phyloP scores from a whole-genome alignment of 2,797 vertebrate genomes.

The Streptopelia turtur region DNA sequence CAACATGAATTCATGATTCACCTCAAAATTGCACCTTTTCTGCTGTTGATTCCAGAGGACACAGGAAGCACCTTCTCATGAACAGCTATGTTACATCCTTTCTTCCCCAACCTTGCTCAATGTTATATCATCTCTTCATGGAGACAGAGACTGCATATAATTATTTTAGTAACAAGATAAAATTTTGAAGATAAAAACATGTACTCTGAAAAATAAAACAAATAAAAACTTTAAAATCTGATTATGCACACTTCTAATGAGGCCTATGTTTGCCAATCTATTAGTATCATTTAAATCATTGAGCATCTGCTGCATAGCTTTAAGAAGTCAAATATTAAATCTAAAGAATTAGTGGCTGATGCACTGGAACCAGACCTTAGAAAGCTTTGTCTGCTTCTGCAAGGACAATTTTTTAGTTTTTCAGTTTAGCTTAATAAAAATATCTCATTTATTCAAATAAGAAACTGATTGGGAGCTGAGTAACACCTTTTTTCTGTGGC shows the following conservation, averaged over 20 bases:
- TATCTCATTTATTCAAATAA: background rate
- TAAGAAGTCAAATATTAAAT: background rate
- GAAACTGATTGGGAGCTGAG: background rate
- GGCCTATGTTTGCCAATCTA: background rate
- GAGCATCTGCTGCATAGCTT: background rate
- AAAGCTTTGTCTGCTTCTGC: background rate
- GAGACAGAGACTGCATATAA: background rate
- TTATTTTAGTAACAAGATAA: background rate
- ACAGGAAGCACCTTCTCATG: background rate
- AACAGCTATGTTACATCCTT: background rate
- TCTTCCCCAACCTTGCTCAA: background rate
- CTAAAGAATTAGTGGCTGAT: background rate
- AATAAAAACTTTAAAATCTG: background rate
- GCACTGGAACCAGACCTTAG: background rate
- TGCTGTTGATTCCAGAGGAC: background rate
- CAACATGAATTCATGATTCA: background rate
- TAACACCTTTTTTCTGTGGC: background rate
- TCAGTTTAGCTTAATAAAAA: background rate
- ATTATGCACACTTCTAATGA: background rate
- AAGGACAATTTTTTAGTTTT: background rate
- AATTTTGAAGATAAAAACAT: background rate
- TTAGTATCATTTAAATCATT: background rate
- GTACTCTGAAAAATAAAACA: background rate
- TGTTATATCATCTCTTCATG: background rate
- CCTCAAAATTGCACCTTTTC: background rate